phyloP scores from a whole-genome alignment of 1,140 invertebrate species.

The Diprion similis region DNA sequence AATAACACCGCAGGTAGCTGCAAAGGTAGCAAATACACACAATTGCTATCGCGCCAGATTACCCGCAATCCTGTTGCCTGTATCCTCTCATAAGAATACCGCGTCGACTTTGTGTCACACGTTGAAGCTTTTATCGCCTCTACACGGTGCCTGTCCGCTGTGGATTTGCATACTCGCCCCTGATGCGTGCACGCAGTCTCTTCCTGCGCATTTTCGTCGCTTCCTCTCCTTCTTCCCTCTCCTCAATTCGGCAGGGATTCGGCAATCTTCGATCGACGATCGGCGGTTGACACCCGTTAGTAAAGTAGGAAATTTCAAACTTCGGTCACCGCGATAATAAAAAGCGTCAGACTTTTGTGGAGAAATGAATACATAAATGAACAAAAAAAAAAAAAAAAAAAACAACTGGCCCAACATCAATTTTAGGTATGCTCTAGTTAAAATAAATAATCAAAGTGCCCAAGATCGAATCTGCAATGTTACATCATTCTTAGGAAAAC shows the following conservation, averaged over 20 bases:
- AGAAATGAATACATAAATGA: too few species aligned
- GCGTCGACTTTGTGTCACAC: not conserved
- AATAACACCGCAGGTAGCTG: slow-evolving; percentile 7
- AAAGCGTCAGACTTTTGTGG: too few species aligned
- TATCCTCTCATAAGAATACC: not conserved
- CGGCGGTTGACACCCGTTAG: not conserved
- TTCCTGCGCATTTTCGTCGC: too few species aligned
- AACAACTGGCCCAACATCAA: too few species aligned
- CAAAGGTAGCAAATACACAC: not conserved
- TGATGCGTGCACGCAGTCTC: slow-evolving; percentile 6
- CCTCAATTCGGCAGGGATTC: not conserved
- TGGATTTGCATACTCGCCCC: slow-evolving; percentile 49
- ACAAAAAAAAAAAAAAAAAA: too few species aligned
- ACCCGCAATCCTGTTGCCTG: not conserved
- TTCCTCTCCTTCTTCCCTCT: too few species aligned
- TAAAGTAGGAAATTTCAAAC: not conserved
- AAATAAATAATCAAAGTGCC: too few species aligned
- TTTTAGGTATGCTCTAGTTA: too few species aligned
- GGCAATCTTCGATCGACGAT: not conserved
- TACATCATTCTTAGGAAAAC: too few species aligned
- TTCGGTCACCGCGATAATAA: not conserved
- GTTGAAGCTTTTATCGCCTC: not conserved
- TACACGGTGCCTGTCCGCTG: not conserved
- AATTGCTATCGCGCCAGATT: slow-evolving; percentile 1
- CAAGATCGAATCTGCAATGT: too few species aligned